These are phyloP conservation scores for rat (Rattus norvegicus) DNA, from an alignment of 2,113 vertebrate species.

Conservation along the genomic window DNA sequence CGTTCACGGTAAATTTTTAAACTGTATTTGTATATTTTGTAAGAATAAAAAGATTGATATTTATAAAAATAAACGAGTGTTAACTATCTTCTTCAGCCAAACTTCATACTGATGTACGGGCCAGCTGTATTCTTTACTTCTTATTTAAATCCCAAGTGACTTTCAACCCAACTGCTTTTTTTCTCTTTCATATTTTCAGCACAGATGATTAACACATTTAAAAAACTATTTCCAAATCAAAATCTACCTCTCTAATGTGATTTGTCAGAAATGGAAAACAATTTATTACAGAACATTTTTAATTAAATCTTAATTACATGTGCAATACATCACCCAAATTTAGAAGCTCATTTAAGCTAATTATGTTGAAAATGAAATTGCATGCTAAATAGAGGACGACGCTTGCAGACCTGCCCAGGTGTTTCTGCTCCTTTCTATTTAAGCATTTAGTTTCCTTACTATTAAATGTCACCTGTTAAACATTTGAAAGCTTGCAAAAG, in stretches of 20 bases:
- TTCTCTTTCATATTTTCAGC: constrained; percentile 62
- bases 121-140: constrained; percentile 30
- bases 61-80: constrained; percentile 12
- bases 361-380: constrained; percentile 78
- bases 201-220: constrained; percentile 72
- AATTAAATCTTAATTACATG: constrained; percentile 83
- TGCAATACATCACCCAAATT: constrained; percentile 78
- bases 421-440: constrained; percentile 78
- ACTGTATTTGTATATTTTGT: background rate
- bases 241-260: constrained; percentile 75
- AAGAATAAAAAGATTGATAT: constrained; percentile 54
- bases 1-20: constrained; percentile 63
- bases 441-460: constrained; percentile 76
- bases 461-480: constrained; percentile 79
- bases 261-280: constrained; percentile 77
- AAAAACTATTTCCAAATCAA: constrained; percentile 75
- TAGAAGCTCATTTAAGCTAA: constrained; percentile 79
- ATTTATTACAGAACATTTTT: constrained; percentile 80
- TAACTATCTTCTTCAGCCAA: constrained; percentile 16
- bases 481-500: constrained; percentile 58
- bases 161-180: constrained; percentile 65
- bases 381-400: constrained; percentile 74
- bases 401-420: constrained; percentile 77
- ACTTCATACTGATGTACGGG: constrained; percentile 8
- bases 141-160: constrained; percentile 52